Evolutionary conservation across 2,113 vertebrate species (phyloP).

Genomic region (Edolisoma coerulescens): DNA sequence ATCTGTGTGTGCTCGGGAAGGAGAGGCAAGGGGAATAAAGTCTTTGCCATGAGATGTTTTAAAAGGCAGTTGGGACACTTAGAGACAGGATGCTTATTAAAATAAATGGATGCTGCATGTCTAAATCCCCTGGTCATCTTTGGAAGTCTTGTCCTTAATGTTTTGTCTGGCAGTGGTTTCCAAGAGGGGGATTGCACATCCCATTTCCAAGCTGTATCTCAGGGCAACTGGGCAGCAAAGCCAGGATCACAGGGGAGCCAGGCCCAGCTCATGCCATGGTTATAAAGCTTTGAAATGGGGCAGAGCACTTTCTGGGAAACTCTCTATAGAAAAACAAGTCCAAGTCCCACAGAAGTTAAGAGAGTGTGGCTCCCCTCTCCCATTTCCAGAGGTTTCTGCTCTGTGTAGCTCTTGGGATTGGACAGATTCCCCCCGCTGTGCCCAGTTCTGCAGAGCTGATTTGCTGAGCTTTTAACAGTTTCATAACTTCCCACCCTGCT

Average conservation of each 20-base stretch:
- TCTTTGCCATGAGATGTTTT: not conserved
- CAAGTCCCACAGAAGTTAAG: not conserved
- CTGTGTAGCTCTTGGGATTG: not conserved
- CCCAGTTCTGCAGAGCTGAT: not conserved
- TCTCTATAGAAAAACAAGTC: not conserved
- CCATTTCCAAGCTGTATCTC: not conserved
- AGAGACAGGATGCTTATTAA: not conserved
- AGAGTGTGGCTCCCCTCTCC: not conserved
- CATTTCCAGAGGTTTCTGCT: not conserved
- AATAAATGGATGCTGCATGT: not conserved
- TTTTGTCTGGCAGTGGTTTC: not conserved
- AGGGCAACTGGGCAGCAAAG: not conserved
- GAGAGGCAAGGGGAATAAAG: constrained; percentile 2
- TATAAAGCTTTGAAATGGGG: not conserved
- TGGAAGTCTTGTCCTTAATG: not conserved
- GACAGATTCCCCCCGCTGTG: not conserved
- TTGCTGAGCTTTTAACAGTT: not conserved
- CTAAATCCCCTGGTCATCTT: not conserved
- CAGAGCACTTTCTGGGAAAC: not conserved
- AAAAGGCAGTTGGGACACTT: constrained; percentile 1
- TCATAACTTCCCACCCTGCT: not conserved
- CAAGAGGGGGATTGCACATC: not conserved
- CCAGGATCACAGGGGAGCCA: accelerated
- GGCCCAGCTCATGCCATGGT: not conserved
- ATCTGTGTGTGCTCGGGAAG: not conserved